Evolutionary conservation across 2,113 vertebrate species (phyloP).

Genomic region (Carassius auratus): DNA sequence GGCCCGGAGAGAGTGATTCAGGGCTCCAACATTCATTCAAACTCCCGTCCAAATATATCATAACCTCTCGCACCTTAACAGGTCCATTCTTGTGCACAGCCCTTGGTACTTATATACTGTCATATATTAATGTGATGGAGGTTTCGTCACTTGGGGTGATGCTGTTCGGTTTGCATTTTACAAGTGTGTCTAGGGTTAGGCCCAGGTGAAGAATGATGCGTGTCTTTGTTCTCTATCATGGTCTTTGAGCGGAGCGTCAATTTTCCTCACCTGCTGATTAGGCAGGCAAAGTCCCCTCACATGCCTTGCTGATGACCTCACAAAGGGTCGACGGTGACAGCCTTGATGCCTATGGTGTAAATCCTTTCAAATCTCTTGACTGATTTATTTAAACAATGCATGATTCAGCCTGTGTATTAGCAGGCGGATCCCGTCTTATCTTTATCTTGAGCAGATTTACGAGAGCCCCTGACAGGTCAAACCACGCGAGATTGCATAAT

Average conservation of each 20-base stretch:
- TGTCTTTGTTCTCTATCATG: conserved; percentile 62
- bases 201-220: conserved; percentile 43
- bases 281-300: conserved; percentile 37
- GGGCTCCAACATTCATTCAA: conserved; percentile 24
- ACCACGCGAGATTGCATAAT: conserved; percentile 49
- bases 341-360: conserved; percentile 43
- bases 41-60: conserved; percentile 31
- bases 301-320: conserved; percentile 46
- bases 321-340: conserved; percentile 36
- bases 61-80: conserved; percentile 21
- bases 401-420: conserved; percentile 52
- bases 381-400: conserved; percentile 55
- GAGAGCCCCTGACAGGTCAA: conserved; percentile 42
- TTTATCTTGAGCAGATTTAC: conserved; percentile 56
- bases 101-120: conserved; percentile 30
- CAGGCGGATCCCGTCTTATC: conserved; percentile 43
- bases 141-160: conserved; percentile 64
- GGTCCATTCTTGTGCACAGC: conserved; percentile 47
- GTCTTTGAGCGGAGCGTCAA: conserved; percentile 38
- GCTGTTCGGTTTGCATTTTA: conserved; percentile 40
- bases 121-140: conserved; percentile 70
- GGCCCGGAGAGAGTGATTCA: conserved; percentile 6
- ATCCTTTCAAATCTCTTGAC: conserved; percentile 46
- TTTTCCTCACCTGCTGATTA: conserved; percentile 29
- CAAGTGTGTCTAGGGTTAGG: conserved; percentile 43